Percentiles rank a stretch among this genome's conserved stretches.
phyloP scores from a whole-genome alignment of 2,888 invertebrate genomes.

The Yponomeuta plumbellus region DNA sequence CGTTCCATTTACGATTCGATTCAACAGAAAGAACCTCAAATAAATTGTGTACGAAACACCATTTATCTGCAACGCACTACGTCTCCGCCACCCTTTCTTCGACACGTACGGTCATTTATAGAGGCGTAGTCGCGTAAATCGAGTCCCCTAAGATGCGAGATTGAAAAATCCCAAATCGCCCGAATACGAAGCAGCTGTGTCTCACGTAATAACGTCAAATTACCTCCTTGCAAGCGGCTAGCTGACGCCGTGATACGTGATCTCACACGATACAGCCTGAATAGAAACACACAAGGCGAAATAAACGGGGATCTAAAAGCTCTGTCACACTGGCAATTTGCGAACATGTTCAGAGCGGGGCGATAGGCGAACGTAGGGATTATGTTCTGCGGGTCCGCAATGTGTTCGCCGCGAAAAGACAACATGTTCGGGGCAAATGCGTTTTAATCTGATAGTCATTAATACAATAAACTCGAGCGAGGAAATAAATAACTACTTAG shows the following conservation, averaged over 20 bases:
- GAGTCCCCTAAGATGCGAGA: conserved; percentile 32
- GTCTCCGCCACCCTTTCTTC: not conserved
- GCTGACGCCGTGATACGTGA: conserved; percentile 55
- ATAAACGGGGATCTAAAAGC: not conserved
- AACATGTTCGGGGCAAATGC: no score
- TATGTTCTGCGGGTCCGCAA: no score
- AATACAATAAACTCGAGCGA: no score
- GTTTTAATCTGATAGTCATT: no score
- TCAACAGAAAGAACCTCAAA: conserved; percentile 1
- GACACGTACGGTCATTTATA: conserved; percentile 22
- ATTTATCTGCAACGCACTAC: not conserved
- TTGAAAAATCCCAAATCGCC: conserved; percentile 43
- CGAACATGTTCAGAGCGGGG: no score
- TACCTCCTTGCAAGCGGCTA: conserved; percentile 28
- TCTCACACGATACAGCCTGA: conserved; percentile 24
- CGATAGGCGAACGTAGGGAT: no score
- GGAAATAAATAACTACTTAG: no score
- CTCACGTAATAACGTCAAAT: conserved; percentile 58
- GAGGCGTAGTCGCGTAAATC: conserved; percentile 22
- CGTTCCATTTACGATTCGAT: not conserved
- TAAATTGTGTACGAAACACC: not conserved
- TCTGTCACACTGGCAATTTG: no score
- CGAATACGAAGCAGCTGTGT: conserved; percentile 47
- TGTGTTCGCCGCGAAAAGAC: no score
- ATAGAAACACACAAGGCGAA: conserved; percentile 1